These are phyloP conservation scores for Tetramorium parvispinum DNA, from an alignment of 1,140 invertebrate species.

Conservation along the genomic window DNA sequence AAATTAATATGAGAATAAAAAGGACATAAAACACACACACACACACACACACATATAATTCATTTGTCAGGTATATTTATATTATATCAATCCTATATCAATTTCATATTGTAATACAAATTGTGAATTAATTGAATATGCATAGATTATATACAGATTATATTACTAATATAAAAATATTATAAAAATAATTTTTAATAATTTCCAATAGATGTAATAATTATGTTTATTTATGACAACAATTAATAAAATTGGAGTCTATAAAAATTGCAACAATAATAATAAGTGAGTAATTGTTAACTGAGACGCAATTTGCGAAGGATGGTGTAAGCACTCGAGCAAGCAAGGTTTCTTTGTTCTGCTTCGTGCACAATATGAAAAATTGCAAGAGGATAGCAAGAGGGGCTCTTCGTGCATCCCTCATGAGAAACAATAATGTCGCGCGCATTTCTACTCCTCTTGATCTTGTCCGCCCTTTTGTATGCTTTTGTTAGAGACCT, in stretches of 20 bases:
- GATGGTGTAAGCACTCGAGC: conserved; percentile 27
- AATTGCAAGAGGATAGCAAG: conserved; percentile 58
- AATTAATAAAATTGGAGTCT: neutral
- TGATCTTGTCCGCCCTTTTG: conserved; percentile 50
- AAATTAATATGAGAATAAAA: no score
- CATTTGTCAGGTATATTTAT: no score
- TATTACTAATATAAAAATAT: neutral
- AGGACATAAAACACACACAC: no score
- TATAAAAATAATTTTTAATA: neutral
- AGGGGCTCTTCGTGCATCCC: conserved; percentile 69
- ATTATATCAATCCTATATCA: neutral
- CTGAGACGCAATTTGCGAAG: neutral
- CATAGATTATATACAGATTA: neutral
- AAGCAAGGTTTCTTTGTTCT: conserved; percentile 61
- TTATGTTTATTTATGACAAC: neutral
- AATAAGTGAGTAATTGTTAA: conserved; percentile 10
- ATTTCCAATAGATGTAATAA: neutral
- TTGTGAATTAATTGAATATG: no score
- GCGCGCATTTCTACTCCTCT: conserved; percentile 56
- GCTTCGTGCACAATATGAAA: conserved; percentile 65
- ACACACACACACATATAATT: no score
- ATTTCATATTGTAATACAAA: neutral
- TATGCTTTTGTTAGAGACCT: conserved; percentile 43
- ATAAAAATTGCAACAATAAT: neutral
- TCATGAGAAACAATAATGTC: conserved; percentile 74